Conservation (phyloP, 2,888 invertebrate species). For the Mythimna loreyi region DNA sequence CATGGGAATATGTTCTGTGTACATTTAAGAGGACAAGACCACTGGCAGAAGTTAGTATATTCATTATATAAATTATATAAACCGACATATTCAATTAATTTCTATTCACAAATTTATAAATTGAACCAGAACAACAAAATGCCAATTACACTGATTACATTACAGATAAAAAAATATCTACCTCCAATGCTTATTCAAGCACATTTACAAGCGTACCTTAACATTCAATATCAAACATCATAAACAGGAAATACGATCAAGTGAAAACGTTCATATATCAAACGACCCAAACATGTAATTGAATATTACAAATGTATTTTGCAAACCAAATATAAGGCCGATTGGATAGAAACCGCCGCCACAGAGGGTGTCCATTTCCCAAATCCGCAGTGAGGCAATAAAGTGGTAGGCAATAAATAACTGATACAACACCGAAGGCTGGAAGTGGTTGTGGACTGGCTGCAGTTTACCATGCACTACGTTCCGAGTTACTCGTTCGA, state of each 20-base stretch:
- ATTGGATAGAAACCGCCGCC: slow-evolving; percentile 69
- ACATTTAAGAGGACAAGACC: not conserved
- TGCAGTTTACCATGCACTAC: no score
- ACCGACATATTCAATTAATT: no score
- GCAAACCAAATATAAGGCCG: slow-evolving; percentile 66
- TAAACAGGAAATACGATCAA: slow-evolving; percentile 35
- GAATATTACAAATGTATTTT: slow-evolving; percentile 66
- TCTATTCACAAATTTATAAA: no score
- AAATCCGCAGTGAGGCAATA: slow-evolving; percentile 69
- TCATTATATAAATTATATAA: no score
- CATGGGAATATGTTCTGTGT: no score
- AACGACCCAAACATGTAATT: slow-evolving; percentile 59
- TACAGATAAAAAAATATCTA: not conserved
- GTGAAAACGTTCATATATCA: slow-evolving; percentile 50
- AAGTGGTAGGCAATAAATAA: slow-evolving; percentile 75
- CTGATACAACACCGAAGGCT: slow-evolving; percentile 73
- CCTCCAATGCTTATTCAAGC: not conserved
- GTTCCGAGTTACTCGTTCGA: no score
- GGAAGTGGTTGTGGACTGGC: slow-evolving; percentile 73
- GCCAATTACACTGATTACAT: no score
- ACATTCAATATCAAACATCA: slow-evolving; percentile 8
- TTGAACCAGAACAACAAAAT: no score
- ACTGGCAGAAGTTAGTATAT: not conserved
- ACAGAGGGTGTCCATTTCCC: slow-evolving; percentile 65
- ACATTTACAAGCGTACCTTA: not conserved